phyloP scores from a whole-genome alignment of 2,797 vertebrate species.

The Todus mexicanus region DNA sequence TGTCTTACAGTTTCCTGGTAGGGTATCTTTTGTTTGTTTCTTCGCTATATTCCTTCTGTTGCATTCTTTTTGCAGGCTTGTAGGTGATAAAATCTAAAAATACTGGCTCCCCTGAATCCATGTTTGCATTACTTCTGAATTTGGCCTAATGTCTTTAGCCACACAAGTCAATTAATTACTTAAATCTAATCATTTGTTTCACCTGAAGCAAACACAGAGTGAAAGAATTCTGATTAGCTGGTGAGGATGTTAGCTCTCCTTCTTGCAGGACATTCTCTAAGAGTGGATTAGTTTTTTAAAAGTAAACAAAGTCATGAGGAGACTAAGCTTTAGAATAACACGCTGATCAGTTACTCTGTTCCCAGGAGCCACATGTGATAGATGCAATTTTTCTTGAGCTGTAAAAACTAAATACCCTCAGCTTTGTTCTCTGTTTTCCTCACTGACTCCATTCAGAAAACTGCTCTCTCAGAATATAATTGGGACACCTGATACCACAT shows the following conservation, averaged over 20 bases:
- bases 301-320: background rate
- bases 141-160: background rate
- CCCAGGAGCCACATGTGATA: background rate
- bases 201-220: background rate
- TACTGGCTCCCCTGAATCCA: background rate
- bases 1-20: background rate
- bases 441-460: background rate
- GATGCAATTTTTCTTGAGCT: background rate
- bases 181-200: background rate
- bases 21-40: background rate
- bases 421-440: background rate
- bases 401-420: background rate
- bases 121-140: background rate
- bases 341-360: background rate
- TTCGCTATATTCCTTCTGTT: background rate
- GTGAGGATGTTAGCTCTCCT: background rate
- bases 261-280: background rate
- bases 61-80: background rate
- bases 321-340: background rate
- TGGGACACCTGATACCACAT: background rate
- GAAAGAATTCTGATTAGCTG: background rate
- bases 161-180: background rate
- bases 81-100: background rate
- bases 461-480: background rate
- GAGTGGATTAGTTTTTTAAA: background rate